Conservation (phyloP, 2,888 invertebrate species). For the Acleris emargana region DNA sequence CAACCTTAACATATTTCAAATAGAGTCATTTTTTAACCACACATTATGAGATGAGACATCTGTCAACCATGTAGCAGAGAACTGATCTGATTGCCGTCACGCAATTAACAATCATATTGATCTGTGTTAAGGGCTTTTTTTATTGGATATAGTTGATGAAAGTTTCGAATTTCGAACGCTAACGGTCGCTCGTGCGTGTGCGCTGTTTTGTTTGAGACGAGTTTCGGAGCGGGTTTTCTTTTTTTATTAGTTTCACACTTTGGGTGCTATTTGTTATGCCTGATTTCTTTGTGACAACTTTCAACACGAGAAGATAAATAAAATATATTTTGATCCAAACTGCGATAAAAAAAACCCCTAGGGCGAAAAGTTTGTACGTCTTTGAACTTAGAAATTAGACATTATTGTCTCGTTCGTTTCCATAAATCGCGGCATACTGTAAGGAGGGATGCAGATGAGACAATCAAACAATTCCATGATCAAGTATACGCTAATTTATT, state of each 20-base stretch:
- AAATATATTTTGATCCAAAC: no score
- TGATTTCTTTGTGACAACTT: no score
- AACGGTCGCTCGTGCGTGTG: slow-evolving; percentile 39
- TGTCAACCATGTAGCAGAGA: slow-evolving; percentile 19
- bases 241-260: slow-evolving; percentile 29
- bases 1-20: background rate
- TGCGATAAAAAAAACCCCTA: no score
- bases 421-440: no score
- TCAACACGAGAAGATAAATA: no score
- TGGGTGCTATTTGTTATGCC: slow-evolving; percentile 1
- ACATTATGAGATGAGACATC: slow-evolving; percentile 3
- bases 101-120: slow-evolving; percentile 3
- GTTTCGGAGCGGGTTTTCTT: slow-evolving; percentile 30
- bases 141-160: background rate
- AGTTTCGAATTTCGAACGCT: slow-evolving; percentile 44
- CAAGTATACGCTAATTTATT: no score
- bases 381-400: no score
- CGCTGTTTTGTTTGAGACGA: slow-evolving; percentile 24
- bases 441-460: no score
- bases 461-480: no score
- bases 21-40: slow-evolving; percentile 1
- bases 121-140: slow-evolving; percentile 1
- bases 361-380: no score
- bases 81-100: slow-evolving; percentile 2
- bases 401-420: no score